phyloP scores from a whole-genome alignment of 2,797 vertebrate species.

The Myripristis jacobus region DNA sequence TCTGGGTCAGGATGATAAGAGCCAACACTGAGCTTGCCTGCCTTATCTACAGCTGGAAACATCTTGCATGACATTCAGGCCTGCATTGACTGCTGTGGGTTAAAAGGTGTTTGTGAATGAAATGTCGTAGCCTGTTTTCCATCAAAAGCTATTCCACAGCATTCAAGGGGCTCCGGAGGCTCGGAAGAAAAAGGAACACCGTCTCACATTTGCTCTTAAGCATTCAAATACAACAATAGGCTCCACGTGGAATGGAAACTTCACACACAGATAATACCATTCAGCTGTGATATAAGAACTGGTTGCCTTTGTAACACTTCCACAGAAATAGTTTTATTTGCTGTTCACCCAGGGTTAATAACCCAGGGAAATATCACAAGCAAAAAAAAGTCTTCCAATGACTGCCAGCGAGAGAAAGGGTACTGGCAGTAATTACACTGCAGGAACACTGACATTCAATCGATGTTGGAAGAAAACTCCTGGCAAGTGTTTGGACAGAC shows the following conservation, averaged over 20 bases:
- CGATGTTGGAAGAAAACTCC: neutral
- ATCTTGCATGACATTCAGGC: constrained; percentile 55
- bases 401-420: neutral
- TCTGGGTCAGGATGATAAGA: constrained; percentile 72
- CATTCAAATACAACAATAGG: constrained; percentile 17
- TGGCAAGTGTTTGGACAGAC: neutral
- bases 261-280: neutral
- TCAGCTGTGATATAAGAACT: constrained; percentile 7
- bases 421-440: constrained; percentile 1
- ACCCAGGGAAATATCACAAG: constrained; percentile 1
- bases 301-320: constrained; percentile 1
- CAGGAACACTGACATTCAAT: neutral
- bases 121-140: constrained; percentile 22
- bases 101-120: constrained; percentile 18
- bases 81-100: constrained; percentile 34
- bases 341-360: neutral
- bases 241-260: constrained; percentile 6
- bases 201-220: neutral
- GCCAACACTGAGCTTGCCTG: constrained; percentile 30
- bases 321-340: constrained; percentile 10
- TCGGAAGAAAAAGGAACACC: neutral
- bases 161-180: neutral
- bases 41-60: constrained; percentile 59
- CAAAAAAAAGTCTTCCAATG: neutral
- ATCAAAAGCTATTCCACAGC: constrained; percentile 5